Evolutionary conservation across 2,113 vertebrate species (phyloP), one percentile per base, ranked within the genome.

Genomic region (Campylomormyrus tamandua): DNA sequence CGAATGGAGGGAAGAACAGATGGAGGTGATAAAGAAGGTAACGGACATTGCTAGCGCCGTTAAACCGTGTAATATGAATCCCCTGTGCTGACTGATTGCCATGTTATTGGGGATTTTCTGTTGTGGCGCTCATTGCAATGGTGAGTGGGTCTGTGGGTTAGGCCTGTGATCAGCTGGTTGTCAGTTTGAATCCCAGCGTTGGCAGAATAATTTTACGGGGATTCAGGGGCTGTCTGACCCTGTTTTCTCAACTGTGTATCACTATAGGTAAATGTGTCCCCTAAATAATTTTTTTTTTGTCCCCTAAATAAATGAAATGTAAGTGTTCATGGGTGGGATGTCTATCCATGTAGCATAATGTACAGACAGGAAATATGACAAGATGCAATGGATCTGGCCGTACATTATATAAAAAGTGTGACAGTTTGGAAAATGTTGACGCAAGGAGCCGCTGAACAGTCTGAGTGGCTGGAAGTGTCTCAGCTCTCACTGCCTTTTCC

Each of bases 1-100:
- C 0, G 98, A 99, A 93, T 99, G 98, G 98, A 96, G 98, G 92
- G 98, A 99, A 92, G 98, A 99, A 90, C 98, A 99, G 95, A 99
- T 99, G 98, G 97, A 98, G 91, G 96, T 97, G 91, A 99, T 99
- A 92, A 99, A 99, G 95, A 99, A 99, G 97, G 98, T 99, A 94
- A 94, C 93, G 87, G 42, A 5, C 4, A 45, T 7, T 77, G 86
- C 86, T n/a, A 17, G 70, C 3, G 52, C 49, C 21, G 74, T 48
- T 21, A 27, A 85, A 27, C 62, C 9, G 0, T n/a, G 74, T 42
- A 17, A 35, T 6, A 17, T 80, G 74, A 39, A 80, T 42, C 17
- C 15, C 17, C 31, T 42, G 74, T 70, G 62, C n/a, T 70, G n/a
- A 31, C n/a, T 66, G n/a, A 4, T 27, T 70, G n/a, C 10, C 21